Evolutionary conservation across 2,113 vertebrate species (phyloP).

Genomic region (Macheiramphus alcinus): DNA sequence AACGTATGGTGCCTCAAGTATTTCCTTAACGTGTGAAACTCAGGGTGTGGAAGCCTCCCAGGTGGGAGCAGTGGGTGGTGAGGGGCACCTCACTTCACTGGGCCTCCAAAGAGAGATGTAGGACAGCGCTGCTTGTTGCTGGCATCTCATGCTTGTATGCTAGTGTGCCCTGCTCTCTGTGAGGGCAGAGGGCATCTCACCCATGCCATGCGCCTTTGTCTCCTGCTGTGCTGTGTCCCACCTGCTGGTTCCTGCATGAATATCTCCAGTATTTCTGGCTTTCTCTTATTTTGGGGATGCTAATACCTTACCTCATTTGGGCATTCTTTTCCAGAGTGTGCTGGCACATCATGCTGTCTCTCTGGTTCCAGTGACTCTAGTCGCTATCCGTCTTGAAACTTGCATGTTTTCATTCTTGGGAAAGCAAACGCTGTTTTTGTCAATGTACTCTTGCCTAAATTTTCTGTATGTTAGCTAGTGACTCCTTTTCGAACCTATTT

Average conservation of each 20-base stretch:
- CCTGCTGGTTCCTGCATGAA: rapidly evolving
- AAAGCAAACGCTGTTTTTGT: not conserved
- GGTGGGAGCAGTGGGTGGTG: not conserved
- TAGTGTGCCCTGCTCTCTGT: rapidly evolving
- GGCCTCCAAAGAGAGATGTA: rapidly evolving
- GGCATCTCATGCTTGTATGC: rapidly evolving
- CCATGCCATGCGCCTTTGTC: rapidly evolving
- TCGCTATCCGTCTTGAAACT: not conserved
- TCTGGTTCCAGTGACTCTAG: not conserved
- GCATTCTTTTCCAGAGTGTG: rapidly evolving
- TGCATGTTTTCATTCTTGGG: rapidly evolving
- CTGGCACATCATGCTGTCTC: rapidly evolving
- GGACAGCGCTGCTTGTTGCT: rapidly evolving
- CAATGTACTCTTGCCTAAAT: no score
- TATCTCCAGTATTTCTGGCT: no score
- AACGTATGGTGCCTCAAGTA: rapidly evolving
- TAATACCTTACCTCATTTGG: not conserved
- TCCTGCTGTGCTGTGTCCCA: not conserved
- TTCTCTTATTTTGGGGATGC: not conserved
- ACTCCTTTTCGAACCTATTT: not conserved
- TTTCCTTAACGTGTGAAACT: rapidly evolving
- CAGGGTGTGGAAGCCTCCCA: not conserved
- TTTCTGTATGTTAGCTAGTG: not conserved
- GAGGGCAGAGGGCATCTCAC: no score
- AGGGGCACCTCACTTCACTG: rapidly evolving